Evolutionary conservation across 2,888 invertebrate species (phyloP).

Genomic region (Phaonia tiefii): DNA sequence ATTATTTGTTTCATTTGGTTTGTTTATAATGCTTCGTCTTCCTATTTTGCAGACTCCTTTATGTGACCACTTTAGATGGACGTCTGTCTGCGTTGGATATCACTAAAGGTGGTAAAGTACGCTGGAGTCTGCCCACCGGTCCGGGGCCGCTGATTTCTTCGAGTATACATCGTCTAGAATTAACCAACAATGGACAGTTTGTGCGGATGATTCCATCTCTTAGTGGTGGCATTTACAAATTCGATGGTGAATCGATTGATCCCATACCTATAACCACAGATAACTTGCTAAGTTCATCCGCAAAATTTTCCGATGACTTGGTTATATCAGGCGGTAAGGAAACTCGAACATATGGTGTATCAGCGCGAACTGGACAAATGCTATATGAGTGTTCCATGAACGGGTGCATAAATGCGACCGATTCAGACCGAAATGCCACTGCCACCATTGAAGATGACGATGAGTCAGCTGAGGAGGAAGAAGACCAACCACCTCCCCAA

Average conservation of each 20-base stretch:
- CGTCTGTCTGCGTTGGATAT: conserved; percentile 90
- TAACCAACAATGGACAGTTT: conserved; percentile 91
- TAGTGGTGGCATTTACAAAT: conserved; percentile 94
- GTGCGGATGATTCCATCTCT: conserved; percentile 95
- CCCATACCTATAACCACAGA: conserved; percentile 93
- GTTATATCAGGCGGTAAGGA: conserved; percentile 95
- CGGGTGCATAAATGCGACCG: conserved; percentile 87
- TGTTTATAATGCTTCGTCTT: conserved; percentile 27
- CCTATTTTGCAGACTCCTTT: conserved; percentile 83
- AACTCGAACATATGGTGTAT: conserved; percentile 92
- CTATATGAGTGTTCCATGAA: conserved; percentile 89
- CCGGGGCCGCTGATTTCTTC: conserved; percentile 90
- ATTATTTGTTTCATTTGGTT: conserved; percentile 35
- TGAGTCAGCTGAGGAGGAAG: conserved; percentile 54
- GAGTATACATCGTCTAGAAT: conserved; percentile 92
- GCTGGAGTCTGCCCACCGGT: conserved; percentile 91
- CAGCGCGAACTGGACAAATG: conserved; percentile 86
- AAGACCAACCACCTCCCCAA: conserved; percentile 60
- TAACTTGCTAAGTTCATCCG: conserved; percentile 91
- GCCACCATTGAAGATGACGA: conserved; percentile 47
- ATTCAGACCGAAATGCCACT: conserved; percentile 75
- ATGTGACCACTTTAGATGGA: conserved; percentile 96
- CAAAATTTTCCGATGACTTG: conserved; percentile 91
- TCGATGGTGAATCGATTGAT: conserved; percentile 93
- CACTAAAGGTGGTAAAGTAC: conserved; percentile 84